A percentile compares a stretch with the other conserved stretches of the same genome.
Evolutionary conservation across 2,888 invertebrate species (phyloP).

Genomic region (Drosophila stalkeri): DNA sequence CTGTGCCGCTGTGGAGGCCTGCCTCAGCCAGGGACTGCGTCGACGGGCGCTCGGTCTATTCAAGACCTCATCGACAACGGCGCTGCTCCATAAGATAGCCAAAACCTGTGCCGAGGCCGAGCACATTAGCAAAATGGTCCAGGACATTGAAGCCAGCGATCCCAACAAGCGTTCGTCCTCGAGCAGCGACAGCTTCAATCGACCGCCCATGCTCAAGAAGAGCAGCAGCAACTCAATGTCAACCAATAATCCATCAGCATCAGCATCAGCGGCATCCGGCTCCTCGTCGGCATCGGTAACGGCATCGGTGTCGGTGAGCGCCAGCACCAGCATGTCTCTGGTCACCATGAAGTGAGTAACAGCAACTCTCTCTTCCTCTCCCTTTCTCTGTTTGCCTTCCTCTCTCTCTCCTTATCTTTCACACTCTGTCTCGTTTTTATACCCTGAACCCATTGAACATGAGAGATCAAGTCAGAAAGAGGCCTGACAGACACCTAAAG

Average conservation of each 20-base stretch:
- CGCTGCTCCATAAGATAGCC: slow-evolving; percentile 95
- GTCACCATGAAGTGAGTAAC: slow-evolving; percentile 85
- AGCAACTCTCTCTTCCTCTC: neutral
- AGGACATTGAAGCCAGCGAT: slow-evolving; percentile 90
- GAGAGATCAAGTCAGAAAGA: too few relatives aligned
- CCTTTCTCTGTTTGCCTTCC: neutral
- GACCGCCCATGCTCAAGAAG: slow-evolving; percentile 89
- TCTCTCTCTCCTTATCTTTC: slow-evolving; percentile 11
- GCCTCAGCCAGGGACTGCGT: slow-evolving; percentile 90
- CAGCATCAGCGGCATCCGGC: slow-evolving; percentile 24
- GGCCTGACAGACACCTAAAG: too few relatives aligned
- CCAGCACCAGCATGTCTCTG: slow-evolving; percentile 80
- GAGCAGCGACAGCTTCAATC: slow-evolving; percentile 88
- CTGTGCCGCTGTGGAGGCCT: slow-evolving; percentile 96
- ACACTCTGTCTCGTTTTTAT: too few relatives aligned
- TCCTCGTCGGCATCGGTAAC: slow-evolving; percentile 29
- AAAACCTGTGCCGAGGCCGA: slow-evolving; percentile 92
- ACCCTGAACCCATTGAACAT: too few relatives aligned
- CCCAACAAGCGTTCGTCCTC: slow-evolving; percentile 88
- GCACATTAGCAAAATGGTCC: slow-evolving; percentile 91
- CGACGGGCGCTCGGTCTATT: slow-evolving; percentile 93
- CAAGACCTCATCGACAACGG: slow-evolving; percentile 96
- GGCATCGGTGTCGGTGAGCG: slow-evolving; percentile 74
- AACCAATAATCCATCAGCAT: slow-evolving; percentile 37
- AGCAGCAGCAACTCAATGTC: slow-evolving; percentile 87